These are phyloP conservation scores for Sminthurinus signatus DNA, from an alignment of 1,140 invertebrate species.

Conservation along the genomic window DNA sequence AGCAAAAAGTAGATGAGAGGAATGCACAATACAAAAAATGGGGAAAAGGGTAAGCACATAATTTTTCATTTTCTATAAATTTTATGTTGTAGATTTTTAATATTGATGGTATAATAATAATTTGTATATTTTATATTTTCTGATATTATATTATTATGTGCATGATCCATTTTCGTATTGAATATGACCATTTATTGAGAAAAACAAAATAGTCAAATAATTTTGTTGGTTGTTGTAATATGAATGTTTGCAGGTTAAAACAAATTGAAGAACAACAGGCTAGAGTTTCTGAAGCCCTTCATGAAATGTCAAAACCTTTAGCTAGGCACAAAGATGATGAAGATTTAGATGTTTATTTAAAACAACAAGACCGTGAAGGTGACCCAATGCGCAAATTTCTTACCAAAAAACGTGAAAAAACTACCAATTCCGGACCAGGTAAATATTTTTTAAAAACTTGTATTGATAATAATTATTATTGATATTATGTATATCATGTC, in stretches of 20 bases:
- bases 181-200: too few relatives aligned
- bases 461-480: too few relatives aligned
- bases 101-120: neutral
- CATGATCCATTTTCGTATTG: too few relatives aligned
- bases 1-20: conserved; percentile 60
- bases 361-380: conserved; percentile 68
- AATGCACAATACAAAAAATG: conserved; percentile 76
- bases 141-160: too few relatives aligned
- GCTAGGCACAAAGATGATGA: conserved; percentile 80
- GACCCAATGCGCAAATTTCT: conserved; percentile 93
- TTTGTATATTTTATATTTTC: conserved; percentile 4
- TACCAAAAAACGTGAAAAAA: conserved; percentile 61
- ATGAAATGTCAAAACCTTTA: conserved; percentile 85
- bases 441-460: conserved; percentile 43
- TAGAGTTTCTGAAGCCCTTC: conserved; percentile 60
- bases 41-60: conserved; percentile 68
- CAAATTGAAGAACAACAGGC: conserved; percentile 67
- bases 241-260: conserved; percentile 47
- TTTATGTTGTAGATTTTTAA: conserved; percentile 2
- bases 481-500: too few relatives aligned
- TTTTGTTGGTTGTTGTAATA: too few relatives aligned
- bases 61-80: neutral
- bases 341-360: conserved; percentile 73
- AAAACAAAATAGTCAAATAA: too few relatives aligned
- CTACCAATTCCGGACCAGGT: conserved; percentile 39